Evolutionary conservation across 2,888 invertebrate genomes (phyloP).

Genomic region (Monochamus alternatus): DNA sequence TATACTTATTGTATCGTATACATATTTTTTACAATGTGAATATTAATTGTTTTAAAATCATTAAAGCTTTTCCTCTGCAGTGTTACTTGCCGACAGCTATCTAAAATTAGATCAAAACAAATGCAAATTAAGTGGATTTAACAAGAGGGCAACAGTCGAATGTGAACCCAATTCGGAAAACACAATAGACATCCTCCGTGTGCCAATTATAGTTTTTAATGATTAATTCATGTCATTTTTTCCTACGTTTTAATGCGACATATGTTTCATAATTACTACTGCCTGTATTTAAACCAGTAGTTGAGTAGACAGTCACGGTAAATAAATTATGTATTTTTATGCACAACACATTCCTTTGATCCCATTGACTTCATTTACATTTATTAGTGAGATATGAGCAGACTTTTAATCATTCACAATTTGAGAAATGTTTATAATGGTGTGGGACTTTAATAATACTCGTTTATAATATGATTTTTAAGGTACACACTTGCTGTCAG

Average conservation of each 20-base stretch:
- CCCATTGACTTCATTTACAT: constrained; percentile 38
- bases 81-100: no score
- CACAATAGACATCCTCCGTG: neutral
- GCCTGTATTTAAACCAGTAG: constrained; percentile 26
- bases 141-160: neutral
- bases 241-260: constrained; percentile 34
- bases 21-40: no score
- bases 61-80: no score
- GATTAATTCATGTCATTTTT: constrained; percentile 16
- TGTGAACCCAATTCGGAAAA: neutral
- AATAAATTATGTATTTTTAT: constrained; percentile 41
- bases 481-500: neutral
- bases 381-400: constrained; percentile 31
- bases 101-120: no score
- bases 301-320: constrained; percentile 29
- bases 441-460: neutral
- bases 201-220: constrained; percentile 17
- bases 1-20: no score
- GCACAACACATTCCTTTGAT: constrained; percentile 26
- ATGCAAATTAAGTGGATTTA: no score
- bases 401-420: constrained; percentile 20
- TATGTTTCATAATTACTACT: constrained; percentile 26
- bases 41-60: no score
- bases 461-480: neutral
- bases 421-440: neutral